Evolutionary conservation across 2,113 vertebrate genomes (phyloP).

Genomic region (Hemibagrus wyckioides): DNA sequence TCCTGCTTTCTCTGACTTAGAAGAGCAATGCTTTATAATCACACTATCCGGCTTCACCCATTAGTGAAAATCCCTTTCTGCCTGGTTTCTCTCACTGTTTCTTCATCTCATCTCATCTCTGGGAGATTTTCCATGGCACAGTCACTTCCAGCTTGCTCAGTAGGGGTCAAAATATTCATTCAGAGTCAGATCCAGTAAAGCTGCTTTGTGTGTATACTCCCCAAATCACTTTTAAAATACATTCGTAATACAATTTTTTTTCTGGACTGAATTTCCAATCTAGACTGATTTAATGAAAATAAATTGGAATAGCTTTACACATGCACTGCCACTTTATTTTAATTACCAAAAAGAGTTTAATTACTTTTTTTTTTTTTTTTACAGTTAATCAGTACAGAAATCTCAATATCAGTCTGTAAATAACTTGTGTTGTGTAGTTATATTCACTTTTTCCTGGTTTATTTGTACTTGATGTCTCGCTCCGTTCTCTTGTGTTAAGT

Average conservation of each 20-base stretch:
- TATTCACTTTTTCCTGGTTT: too few relatives aligned
- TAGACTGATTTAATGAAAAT: too few relatives aligned
- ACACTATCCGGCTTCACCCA: background rate
- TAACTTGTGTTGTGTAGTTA: too few relatives aligned
- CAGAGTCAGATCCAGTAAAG: background rate
- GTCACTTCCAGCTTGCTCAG: background rate
- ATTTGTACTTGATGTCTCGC: too few relatives aligned
- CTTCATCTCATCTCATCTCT: background rate
- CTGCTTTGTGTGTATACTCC: background rate
- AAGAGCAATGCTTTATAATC: background rate
- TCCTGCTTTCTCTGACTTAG: background rate
- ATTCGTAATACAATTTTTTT: too few relatives aligned
- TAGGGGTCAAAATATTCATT: background rate
- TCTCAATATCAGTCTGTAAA: too few relatives aligned
- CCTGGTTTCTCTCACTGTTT: background rate
- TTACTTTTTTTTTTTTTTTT: too few relatives aligned
- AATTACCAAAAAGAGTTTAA: too few relatives aligned
- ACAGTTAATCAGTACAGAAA: too few relatives aligned
- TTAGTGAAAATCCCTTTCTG: background rate
- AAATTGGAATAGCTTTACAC: background rate
- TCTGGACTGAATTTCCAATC: too few relatives aligned
- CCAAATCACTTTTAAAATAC: too few relatives aligned
- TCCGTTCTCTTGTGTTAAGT: too few relatives aligned
- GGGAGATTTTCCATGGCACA: background rate
- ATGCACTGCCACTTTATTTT: background rate